Conservation (phyloP, 2,888 invertebrate genomes). For the Oscheius sp. region DNA sequence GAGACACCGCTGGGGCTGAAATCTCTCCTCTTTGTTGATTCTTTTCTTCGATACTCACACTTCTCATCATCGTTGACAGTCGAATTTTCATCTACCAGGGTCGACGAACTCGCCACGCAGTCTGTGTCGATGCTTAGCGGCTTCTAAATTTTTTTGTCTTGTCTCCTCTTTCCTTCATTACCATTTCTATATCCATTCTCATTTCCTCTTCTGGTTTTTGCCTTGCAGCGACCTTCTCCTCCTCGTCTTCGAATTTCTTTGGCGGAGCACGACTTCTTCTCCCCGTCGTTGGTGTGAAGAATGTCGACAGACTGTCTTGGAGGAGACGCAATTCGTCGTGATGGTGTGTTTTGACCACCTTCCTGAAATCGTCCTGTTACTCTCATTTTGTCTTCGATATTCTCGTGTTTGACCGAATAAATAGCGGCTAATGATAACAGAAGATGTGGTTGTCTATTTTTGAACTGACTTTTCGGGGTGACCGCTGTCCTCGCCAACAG, state of each 20-base stretch:
- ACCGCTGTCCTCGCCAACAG: neutral
- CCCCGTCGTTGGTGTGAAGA: constrained; percentile 53
- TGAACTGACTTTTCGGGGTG: too few relatives aligned
- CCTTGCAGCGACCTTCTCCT: constrained; percentile 2
- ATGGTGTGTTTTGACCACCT: neutral
- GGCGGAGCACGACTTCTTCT: constrained; percentile 23
- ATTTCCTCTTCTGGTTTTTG: constrained; percentile 6
- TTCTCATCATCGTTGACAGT: neutral
- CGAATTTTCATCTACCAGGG: neutral
- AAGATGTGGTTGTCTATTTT: too few relatives aligned
- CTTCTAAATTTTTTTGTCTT: neutral
- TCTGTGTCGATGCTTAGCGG: constrained; percentile 16
- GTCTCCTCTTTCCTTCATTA: neutral
- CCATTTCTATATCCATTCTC: neutral
- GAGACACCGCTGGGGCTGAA: constrained; percentile 41
- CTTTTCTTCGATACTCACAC: neutral
- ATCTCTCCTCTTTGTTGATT: neutral
- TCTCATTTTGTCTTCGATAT: neutral
- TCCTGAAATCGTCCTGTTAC: neutral
- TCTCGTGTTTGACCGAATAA: too few relatives aligned
- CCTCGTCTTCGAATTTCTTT: constrained; percentile 38
- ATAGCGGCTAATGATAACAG: too few relatives aligned
- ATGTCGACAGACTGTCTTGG: constrained; percentile 53
- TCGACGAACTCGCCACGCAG: constrained; percentile 3
- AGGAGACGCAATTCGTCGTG: constrained; percentile 17